Base-by-base conservation (phyloP, 2,113 vertebrate species). In the Martes martes region DNA sequence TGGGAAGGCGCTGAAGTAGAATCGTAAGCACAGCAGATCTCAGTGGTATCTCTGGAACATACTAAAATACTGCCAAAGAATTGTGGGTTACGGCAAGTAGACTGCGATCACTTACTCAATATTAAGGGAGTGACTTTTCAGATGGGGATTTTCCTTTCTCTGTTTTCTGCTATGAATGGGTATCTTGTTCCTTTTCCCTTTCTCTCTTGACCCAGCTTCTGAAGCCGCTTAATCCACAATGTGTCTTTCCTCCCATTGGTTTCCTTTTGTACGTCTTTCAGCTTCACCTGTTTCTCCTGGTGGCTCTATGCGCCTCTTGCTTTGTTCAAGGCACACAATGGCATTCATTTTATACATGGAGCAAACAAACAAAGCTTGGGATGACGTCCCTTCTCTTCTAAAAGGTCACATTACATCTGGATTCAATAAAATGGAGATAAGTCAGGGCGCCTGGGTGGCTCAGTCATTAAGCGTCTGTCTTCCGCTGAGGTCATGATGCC, bases 311-410 rank as follows among this genome's bases (percentile, higher is more conserved):
- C 50, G 13, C 31, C 42, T 80, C 6, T 88, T 50, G 9, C 59
- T 94, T 97, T 92, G 55, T 59, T 95, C 4, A 9, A 76, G 61
- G 55, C 45, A 94, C 83, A 45, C 36, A 52, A 6, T 24, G 94
- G 81, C 13, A 89, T 96, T 82, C 45, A 74, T 61, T 95, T 81
- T 90, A 63, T 4, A 50, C 8, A 80, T 57, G 24, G 97, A 98
- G 82, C n/a, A 2, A 95, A 98, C 13, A 91, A 67, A 89, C 14
- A 91, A 73, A 91, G 81, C 11, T 47, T 14, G 11, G 7, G 23
- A 23, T 11, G 18, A 13, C 11, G 2, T 36, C 23, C 81, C 26
- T 55, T 92, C 88, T 93, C 55, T 93, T 95, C 80, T 80, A 65
- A 89, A 81, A 94, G 19, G 11, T 88, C 52, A 83, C 5, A 16